phyloP scores from a whole-genome alignment of 2,113 vertebrate species.

The Amphiprion percula region DNA sequence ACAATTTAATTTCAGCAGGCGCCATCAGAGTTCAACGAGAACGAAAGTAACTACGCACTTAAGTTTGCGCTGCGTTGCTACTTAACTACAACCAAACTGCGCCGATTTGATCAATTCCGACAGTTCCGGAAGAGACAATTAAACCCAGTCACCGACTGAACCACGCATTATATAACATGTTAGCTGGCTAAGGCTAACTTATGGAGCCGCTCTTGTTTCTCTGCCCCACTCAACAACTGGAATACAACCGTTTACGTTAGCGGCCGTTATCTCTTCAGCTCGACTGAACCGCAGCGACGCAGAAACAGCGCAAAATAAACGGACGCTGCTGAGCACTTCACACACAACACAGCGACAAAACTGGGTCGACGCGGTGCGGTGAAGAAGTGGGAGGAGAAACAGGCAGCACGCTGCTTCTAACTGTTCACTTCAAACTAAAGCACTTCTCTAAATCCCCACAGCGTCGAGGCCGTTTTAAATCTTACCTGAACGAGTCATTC shows the following conservation, averaged over 20 bases:
- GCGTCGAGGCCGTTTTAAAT: accelerated
- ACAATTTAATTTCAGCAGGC: constrained; percentile 22
- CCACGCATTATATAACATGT: constrained; percentile 46
- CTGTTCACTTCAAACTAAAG: constrained; percentile 1
- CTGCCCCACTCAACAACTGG: background rate
- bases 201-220: background rate
- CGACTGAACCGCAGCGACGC: accelerated
- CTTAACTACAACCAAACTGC: accelerated
- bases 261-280: background rate
- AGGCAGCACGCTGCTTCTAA: constrained; percentile 38
- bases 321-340: background rate
- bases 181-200: constrained; percentile 57
- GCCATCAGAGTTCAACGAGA: constrained; percentile 51
- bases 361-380: constrained; percentile 55
- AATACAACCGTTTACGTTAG: accelerated
- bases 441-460: background rate
- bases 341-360: constrained; percentile 25
- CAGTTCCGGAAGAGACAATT: background rate
- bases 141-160: background rate
- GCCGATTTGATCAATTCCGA: accelerated
- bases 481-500: constrained; percentile 61
- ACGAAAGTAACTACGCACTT: constrained; percentile 46
- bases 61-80: background rate
- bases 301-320: background rate
- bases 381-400: constrained; percentile 55